Conservation (phyloP, 2,797 vertebrate genomes). For the Myripristis murdjan region DNA sequence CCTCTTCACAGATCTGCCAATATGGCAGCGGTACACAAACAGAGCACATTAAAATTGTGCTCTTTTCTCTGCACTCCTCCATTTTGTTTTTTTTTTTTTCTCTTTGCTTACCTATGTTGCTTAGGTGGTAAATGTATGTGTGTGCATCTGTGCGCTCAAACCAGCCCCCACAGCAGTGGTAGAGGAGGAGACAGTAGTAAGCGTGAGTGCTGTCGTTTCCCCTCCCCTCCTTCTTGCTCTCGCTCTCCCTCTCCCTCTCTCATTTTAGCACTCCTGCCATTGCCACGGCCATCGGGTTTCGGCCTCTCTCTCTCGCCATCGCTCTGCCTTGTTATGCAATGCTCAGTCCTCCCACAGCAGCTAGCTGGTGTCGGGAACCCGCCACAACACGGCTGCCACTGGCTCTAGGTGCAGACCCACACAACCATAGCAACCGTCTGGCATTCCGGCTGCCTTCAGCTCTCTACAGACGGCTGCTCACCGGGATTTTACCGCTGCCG, state of each 20-base stretch:
- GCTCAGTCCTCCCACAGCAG: slow-evolving; percentile 76
- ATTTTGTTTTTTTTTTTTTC: slow-evolving; percentile 30
- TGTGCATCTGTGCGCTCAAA: slow-evolving; percentile 35
- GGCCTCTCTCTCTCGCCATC: slow-evolving; percentile 62
- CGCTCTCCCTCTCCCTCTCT: background rate
- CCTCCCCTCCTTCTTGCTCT: slow-evolving; percentile 38
- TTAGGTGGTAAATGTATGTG: slow-evolving; percentile 10
- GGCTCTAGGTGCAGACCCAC: slow-evolving; percentile 52
- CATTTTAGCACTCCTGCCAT: slow-evolving; percentile 50
- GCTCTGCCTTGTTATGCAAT: slow-evolving; percentile 86
- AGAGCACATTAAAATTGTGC: background rate
- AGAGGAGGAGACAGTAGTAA: slow-evolving; percentile 73
- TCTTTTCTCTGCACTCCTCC: slow-evolving; percentile 21
- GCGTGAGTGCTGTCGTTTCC: slow-evolving; percentile 59
- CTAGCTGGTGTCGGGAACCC: slow-evolving; percentile 67
- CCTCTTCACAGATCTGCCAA: slow-evolving; percentile 67
- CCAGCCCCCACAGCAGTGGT: slow-evolving; percentile 56
- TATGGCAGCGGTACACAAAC: slow-evolving; percentile 69
- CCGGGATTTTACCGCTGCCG: slow-evolving; percentile 57
- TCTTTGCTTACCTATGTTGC: slow-evolving; percentile 19
- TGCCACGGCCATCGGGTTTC: slow-evolving; percentile 61
- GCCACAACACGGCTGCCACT: slow-evolving; percentile 71
- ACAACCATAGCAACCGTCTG: slow-evolving; percentile 40
- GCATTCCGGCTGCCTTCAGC: slow-evolving; percentile 22
- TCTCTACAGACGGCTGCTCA: slow-evolving; percentile 35